These are phyloP conservation scores for Stegophylla sp. DNA, from an alignment of 2,888 invertebrate species.

Conservation along the genomic window DNA sequence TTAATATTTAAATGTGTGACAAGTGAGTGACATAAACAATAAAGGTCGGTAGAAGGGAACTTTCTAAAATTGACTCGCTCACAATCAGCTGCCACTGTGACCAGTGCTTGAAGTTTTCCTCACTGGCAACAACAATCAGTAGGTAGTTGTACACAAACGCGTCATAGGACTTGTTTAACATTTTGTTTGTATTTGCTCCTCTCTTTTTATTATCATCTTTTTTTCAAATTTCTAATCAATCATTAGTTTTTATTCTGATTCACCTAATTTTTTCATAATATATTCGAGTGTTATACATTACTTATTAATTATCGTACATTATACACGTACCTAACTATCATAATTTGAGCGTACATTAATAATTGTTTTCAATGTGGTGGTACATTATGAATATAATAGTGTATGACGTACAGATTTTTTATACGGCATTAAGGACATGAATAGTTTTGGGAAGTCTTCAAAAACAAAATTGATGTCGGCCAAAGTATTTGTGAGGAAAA, in stretches of 20 bases:
- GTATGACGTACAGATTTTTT: neutral
- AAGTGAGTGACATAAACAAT: conserved; percentile 25
- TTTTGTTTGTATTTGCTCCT: neutral
- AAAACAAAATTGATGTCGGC: conserved; percentile 48
- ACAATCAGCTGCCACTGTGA: conserved; percentile 39
- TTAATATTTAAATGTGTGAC: conserved; percentile 6
- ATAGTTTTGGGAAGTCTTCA: conserved; percentile 45
- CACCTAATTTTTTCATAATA: neutral
- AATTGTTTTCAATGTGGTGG: neutral
- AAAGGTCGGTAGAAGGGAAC: conserved; percentile 52
- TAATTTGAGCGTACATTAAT: neutral
- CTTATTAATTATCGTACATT: neutral
- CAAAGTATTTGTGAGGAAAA: conserved; percentile 42
- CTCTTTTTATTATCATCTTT: neutral
- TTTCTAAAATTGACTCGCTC: conserved; percentile 52
- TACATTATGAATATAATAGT: conserved; percentile 27
- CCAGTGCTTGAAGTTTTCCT: conserved; percentile 32
- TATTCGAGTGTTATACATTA: too few species aligned
- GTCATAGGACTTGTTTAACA: neutral
- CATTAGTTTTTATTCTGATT: neutral
- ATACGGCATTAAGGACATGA: conserved; percentile 30
- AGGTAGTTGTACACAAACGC: conserved; percentile 37
- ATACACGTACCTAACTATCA: too few species aligned
- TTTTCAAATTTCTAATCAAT: neutral
- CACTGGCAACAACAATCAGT: conserved; percentile 40